Conservation (phyloP, 1,140 invertebrate genomes). For the Magallana angulata region DNA sequence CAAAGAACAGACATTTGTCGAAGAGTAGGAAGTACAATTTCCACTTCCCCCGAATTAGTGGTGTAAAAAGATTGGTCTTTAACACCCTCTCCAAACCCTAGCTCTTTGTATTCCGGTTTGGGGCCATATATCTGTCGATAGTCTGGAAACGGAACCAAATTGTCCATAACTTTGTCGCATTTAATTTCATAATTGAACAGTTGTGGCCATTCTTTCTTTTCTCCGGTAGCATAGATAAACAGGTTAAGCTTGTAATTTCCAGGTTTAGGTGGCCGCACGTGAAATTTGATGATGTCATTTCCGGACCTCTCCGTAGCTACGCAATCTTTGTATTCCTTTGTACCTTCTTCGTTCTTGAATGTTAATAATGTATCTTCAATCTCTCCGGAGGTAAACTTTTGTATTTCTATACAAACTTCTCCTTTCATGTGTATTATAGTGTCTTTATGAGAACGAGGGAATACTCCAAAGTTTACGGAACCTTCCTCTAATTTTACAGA, state of each 20-base stretch:
- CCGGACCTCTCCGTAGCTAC: background rate
- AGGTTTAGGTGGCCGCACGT: slow-evolving; percentile 43
- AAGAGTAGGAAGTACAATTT: slow-evolving; percentile 8
- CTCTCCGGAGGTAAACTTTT: background rate
- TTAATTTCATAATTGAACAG: slow-evolving; percentile 51
- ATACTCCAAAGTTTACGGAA: slow-evolving; percentile 41
- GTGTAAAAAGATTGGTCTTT: background rate
- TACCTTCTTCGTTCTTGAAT: slow-evolving; percentile 7
- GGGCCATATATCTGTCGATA: slow-evolving; percentile 43
- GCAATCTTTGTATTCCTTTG: background rate
- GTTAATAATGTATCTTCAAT: slow-evolving; percentile 23
- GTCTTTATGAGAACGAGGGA: slow-evolving; percentile 48
- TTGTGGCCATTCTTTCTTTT: background rate
- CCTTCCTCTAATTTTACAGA: slow-evolving; percentile 25
- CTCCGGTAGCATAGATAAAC: slow-evolving; percentile 39
- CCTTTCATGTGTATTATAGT: slow-evolving; percentile 45
- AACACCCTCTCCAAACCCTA: slow-evolving; percentile 43
- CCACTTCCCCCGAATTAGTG: slow-evolving; percentile 45
- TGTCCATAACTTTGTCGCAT: slow-evolving; percentile 26
- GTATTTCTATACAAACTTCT: slow-evolving; percentile 52
- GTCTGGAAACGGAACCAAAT: slow-evolving; percentile 36
- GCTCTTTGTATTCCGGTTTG: slow-evolving; percentile 13
- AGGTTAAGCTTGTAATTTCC: slow-evolving; percentile 52
- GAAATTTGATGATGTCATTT: slow-evolving; percentile 36
- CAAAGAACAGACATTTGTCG: slow-evolving; percentile 26